Base-by-base conservation (phyloP, 2,113 vertebrate genomes). In the Oryzias curvinotus region DNA sequence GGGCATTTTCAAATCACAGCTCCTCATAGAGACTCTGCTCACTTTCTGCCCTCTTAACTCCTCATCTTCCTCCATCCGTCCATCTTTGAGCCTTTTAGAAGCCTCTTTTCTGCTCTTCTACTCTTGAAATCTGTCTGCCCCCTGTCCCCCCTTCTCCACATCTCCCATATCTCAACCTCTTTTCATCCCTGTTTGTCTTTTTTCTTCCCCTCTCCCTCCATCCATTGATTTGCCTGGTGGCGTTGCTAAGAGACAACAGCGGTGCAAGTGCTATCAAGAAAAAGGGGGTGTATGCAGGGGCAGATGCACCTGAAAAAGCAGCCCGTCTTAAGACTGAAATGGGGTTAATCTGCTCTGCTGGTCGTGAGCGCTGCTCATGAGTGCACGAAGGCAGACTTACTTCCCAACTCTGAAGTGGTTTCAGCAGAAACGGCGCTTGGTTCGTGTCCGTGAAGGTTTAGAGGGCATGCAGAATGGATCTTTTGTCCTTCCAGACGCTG, bases 171-270 rank as follows among this genome's bases (percentile, higher is more conserved):
- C 75, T 68, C 70, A 68, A 75, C 65, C 80, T 62, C 67, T 69
- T 51, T 64, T 52, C 14, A 14, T 56, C 43, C 19, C 53, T 36
- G 68, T 72, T 75, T 82, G 63, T 70, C 75, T 67, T 62, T 42
- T 41, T 55, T 57, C 54, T 52, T 65, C 25, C 70, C 65, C 47
- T 65, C 47, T 55, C 68, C 62, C 17, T 30, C 62, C 77, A 66
- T 71, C 52, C 65, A 81, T 83, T 42, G 76, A 85, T 83, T 73
- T 82, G 52, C 54, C 76, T 75, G 50, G 12, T 47, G 62, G 66
- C 60, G 83, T 80, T 86, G 84, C 85, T 85, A 85, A 82, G 87
- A 85, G 74, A 89, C 85, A 53, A 57, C 77, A 54, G 54, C 68
- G 52, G 65, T 42, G 19, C 1, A 23, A 71, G 65, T 52, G 53